Evolutionary conservation across 2,113 vertebrate genomes (phyloP).

Genomic region (Macquaria ambigua): DNA sequence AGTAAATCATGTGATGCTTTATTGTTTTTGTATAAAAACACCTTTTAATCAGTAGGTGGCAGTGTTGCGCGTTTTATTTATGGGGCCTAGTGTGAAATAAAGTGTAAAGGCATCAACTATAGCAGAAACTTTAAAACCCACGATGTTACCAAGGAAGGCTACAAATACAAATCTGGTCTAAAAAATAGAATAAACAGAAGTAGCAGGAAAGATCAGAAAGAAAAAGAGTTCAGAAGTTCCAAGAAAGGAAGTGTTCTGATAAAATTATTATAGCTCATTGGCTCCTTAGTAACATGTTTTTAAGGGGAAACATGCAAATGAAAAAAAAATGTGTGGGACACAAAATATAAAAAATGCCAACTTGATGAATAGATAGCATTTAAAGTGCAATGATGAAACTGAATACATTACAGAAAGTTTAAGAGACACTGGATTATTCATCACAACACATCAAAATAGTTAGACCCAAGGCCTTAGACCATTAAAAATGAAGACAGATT

Average conservation of each 20-base stretch:
- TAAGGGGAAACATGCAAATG: too few relatives aligned
- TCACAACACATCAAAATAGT: too few relatives aligned
- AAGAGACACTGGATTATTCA: too few relatives aligned
- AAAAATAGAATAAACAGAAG: not conserved
- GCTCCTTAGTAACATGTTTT: not conserved
- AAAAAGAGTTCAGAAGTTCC: not conserved
- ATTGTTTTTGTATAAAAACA: not conserved
- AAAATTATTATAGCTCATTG: not conserved
- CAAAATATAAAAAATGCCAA: too few relatives aligned
- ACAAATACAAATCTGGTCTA: not conserved
- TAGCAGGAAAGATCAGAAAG: not conserved
- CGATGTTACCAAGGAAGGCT: not conserved
- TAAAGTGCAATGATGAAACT: too few relatives aligned
- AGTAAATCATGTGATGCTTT: conserved; percentile 69
- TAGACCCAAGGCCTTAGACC: too few relatives aligned
- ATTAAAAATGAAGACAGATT: too few relatives aligned
- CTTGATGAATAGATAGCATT: too few relatives aligned
- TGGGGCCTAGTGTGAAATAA: too few relatives aligned
- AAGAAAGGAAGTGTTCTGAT: not conserved
- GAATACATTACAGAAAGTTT: too few relatives aligned
- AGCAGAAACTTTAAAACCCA: not conserved
- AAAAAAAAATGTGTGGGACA: too few relatives aligned
- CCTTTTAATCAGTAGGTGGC: conserved; percentile 25
- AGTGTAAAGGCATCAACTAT: not conserved
- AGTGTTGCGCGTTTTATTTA: not conserved